phyloP scores from a whole-genome alignment of 1,140 invertebrate species.

The Macrocentrus cingulum region DNA sequence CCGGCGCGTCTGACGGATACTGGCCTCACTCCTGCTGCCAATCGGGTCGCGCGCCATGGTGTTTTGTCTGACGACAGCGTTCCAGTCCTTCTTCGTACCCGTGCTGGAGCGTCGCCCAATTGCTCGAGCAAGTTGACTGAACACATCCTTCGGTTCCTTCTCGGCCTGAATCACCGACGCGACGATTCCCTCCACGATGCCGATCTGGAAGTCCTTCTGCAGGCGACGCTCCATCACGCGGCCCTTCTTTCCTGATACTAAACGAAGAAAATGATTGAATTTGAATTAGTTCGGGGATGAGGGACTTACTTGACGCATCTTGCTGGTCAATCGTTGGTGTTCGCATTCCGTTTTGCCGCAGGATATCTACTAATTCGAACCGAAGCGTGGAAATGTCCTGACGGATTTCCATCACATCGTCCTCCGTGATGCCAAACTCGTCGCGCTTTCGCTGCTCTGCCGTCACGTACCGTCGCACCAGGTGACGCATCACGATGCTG shows the following conservation, averaged over 20 bases:
- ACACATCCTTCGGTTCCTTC: slow-evolving; percentile 74
- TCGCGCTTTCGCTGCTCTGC: slow-evolving; percentile 80
- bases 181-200: slow-evolving; percentile 80
- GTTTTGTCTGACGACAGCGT: slow-evolving; percentile 73
- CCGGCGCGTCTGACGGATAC: slow-evolving; percentile 65
- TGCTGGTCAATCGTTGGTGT: slow-evolving; percentile 70
- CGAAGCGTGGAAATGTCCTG: slow-evolving; percentile 87
- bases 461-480: slow-evolving; percentile 81
- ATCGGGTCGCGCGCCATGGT: slow-evolving; percentile 73
- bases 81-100: slow-evolving; percentile 80
- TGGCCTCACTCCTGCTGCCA: slow-evolving; percentile 69
- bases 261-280: too few relatives aligned
- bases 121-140: slow-evolving; percentile 76
- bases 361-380: slow-evolving; percentile 87
- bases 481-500: slow-evolving; percentile 74
- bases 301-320: slow-evolving; percentile 64
- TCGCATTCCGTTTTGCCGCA: slow-evolving; percentile 79
- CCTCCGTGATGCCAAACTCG: slow-evolving; percentile 86
- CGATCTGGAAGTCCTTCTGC: slow-evolving; percentile 88
- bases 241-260: slow-evolving; percentile 80
- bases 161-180: slow-evolving; percentile 69
- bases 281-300: too few relatives aligned
- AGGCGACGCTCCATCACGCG: slow-evolving; percentile 81
- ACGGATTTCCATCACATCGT: slow-evolving; percentile 95
- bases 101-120: slow-evolving; percentile 65